Base-by-base conservation (phyloP, 2,797 vertebrate genomes). In the Cossypha dichroa region DNA sequence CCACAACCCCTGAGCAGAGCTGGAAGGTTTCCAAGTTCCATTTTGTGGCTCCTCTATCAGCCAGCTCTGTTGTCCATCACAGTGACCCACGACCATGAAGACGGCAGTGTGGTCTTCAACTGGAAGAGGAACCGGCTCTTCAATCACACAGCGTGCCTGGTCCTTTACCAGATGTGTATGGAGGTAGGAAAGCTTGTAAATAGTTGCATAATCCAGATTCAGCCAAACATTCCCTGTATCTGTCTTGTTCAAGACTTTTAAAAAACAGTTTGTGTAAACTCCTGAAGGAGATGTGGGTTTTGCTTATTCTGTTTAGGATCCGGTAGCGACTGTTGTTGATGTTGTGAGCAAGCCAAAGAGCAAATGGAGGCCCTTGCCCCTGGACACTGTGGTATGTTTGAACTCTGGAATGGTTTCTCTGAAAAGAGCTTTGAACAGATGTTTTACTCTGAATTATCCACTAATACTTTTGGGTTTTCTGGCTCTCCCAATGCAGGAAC, bases 51-150 rank as follows among this genome's bases (percentile, higher is more conserved):
- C 1, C n/a, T 70, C 0, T 23, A 0, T 94, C 58, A 56, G 60
- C 82, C 45, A 10, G 10, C 41, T 66, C 66, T 95, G 14, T 90
- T 93, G 48, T 94, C 87, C 36, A 6, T 91, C 62, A 45, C 88
- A 99, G 99, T 99, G 93, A 98, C 99, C 56, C 99, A 99, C 1
- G 97, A 99, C 51, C 98, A 98, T 6, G 98, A 98, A 82, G 99
- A 99, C 0, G 98, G 99, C 25, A 93, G 45, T 0, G 99, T 99
- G 9, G 98, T 99, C 85, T 99, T 99, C 97, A 98, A 85, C 93
- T 99, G 99, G 99, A 99, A 99, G 96, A 98, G 99, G 97, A 98
- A 99, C 97, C 98, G 99, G 26, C 99, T 99, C 75, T 99, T 99
- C 79, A 98, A 98, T 94, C 99, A 99, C 98, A 99, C 99, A 0